A percentile compares a stretch with the other conserved stretches of the same genome.
These are phyloP conservation scores for Cavia aperea DNA, from an alignment of 2,113 vertebrate genomes.

Conservation along the genomic window DNA sequence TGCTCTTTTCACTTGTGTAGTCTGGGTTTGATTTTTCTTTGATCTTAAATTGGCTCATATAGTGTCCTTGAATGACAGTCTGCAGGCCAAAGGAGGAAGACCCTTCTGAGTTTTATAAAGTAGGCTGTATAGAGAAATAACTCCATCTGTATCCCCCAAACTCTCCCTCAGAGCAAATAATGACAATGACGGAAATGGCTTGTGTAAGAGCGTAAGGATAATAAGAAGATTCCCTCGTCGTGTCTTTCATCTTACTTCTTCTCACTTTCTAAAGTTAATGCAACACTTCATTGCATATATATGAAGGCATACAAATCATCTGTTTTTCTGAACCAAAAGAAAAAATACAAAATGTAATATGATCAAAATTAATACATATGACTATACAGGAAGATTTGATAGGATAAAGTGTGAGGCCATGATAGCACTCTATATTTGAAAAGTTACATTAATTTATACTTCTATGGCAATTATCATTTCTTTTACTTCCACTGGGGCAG, in stretches of 20 bases:
- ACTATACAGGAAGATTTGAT: not conserved
- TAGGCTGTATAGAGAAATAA: not conserved
- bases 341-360: not conserved
- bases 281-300: not conserved
- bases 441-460: not conserved
- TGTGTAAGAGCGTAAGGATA: not conserved
- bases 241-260: not conserved
- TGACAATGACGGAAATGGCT: not conserved
- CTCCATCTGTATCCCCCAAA: not conserved
- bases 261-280: not conserved
- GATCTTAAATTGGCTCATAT: not conserved
- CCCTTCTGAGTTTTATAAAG: not conserved
- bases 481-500: not conserved
- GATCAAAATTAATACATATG: not conserved
- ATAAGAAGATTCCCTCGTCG: not conserved
- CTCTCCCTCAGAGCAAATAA: rapidly evolving
- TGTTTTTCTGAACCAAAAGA: not conserved
- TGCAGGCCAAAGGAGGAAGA: not conserved
- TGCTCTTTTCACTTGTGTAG: not conserved
- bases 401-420: not conserved
- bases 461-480: not conserved
- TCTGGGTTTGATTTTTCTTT: not conserved
- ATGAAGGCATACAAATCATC: rapidly evolving
- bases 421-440: not conserved
- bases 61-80: not conserved